Conservation (phyloP, 2,113 vertebrate genomes). For the Dendrocopos noguchii region DNA sequence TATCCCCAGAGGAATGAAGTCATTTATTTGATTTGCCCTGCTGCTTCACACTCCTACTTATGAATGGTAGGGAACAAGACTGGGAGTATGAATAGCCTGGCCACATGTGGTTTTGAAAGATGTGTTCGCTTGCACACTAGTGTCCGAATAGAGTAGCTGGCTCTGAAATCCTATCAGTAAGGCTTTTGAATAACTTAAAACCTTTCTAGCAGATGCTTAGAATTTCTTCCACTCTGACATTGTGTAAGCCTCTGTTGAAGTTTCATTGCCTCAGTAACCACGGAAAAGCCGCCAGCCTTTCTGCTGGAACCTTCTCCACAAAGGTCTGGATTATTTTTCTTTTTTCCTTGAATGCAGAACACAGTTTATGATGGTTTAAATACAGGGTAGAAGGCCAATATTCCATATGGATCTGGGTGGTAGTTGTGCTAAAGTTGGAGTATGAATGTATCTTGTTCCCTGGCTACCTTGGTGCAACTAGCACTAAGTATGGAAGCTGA, state of each 20-base stretch:
- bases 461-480: neutral
- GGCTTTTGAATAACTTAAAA: slow-evolving; percentile 22
- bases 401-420: slow-evolving; percentile 26
- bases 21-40: slow-evolving; percentile 37
- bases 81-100: slow-evolving; percentile 29
- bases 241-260: slow-evolving; percentile 43
- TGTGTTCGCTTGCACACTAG: slow-evolving; percentile 14
- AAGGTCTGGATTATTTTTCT: slow-evolving; percentile 34
- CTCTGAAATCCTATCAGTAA: slow-evolving; percentile 42
- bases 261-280: slow-evolving; percentile 67
- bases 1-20: slow-evolving; percentile 47
- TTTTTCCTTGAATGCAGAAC: slow-evolving; percentile 51
- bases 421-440: neutral
- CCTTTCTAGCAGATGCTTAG: slow-evolving; percentile 36
- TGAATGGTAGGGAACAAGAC: slow-evolving; percentile 50
- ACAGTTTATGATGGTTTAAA: slow-evolving; percentile 64
- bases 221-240: slow-evolving; percentile 68
- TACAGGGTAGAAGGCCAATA: slow-evolving; percentile 46
- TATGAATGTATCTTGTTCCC: neutral
- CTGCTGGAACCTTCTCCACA: slow-evolving; percentile 29
- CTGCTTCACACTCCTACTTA: neutral
- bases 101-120: slow-evolving; percentile 32
- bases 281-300: slow-evolving; percentile 37
- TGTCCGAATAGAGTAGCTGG: slow-evolving; percentile 10
- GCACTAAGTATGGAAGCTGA: neutral